Evolutionary conservation across 2,113 vertebrate genomes (phyloP).

Genomic region (Chaetorhynchus papuensis): DNA sequence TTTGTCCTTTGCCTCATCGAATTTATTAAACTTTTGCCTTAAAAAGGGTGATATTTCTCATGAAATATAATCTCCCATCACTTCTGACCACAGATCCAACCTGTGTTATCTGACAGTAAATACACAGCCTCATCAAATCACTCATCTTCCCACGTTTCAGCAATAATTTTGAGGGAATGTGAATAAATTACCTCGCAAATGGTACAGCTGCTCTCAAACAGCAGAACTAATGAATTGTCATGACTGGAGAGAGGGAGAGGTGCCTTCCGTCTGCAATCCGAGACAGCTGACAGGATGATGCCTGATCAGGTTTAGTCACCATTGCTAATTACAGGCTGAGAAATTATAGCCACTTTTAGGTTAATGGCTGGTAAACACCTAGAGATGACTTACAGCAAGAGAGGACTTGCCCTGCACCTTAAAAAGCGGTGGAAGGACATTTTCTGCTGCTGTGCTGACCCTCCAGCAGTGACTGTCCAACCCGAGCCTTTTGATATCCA

Average conservation of each 20-base stretch:
- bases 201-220: constrained; percentile 69
- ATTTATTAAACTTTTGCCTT: constrained; percentile 41
- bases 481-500: neutral
- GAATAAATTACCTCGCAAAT: constrained; percentile 72
- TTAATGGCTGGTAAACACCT: constrained; percentile 63
- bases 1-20: constrained; percentile 42
- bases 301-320: constrained; percentile 45
- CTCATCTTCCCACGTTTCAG: constrained; percentile 54
- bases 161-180: constrained; percentile 66
- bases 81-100: constrained; percentile 55
- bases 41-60: constrained; percentile 32
- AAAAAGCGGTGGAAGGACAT: neutral
- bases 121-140: constrained; percentile 71
- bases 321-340: constrained; percentile 59
- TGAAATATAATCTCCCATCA: constrained; percentile 43
- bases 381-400: neutral
- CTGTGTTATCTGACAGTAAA: constrained; percentile 68
- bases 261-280: constrained; percentile 45
- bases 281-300: constrained; percentile 47
- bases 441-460: neutral
- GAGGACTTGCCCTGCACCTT: neutral
- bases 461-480: neutral
- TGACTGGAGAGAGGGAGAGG: constrained; percentile 51
- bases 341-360: constrained; percentile 55
- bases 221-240: constrained; percentile 74